A percentile compares a stretch with the other conserved stretches of the same genome.
Conservation (phyloP, 35 echinoderm and acorn worm genomes). For the Patiria miniata region DNA sequence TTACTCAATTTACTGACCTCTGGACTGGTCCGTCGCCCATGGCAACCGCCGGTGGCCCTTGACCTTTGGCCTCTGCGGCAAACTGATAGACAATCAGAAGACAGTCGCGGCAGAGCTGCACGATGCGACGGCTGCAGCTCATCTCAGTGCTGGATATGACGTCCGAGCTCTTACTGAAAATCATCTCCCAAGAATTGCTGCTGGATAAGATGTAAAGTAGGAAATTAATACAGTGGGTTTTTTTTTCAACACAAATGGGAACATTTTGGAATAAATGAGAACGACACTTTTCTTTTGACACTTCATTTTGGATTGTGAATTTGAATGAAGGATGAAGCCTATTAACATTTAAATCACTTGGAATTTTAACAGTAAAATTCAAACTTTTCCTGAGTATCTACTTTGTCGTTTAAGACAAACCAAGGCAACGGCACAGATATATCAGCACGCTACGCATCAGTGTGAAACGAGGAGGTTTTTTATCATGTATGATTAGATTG, state of each 20-base stretch:
- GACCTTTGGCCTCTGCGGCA: slow-evolving; percentile 86
- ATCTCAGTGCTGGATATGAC: slow-evolving; percentile 64
- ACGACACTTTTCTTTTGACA: neutral
- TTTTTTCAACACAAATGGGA: neutral
- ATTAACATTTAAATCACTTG: no score
- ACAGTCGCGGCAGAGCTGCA: slow-evolving; percentile 89
- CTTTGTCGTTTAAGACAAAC: no score
- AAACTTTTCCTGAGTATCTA: no score
- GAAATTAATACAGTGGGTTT: neutral
- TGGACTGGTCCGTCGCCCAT: slow-evolving; percentile 33
- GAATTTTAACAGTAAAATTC: no score
- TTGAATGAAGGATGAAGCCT: neutral
- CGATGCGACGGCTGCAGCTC: slow-evolving; percentile 78
- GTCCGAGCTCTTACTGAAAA: slow-evolving; percentile 83
- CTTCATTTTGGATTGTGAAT: neutral
- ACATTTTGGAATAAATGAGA: neutral
- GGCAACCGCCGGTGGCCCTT: slow-evolving; percentile 31
- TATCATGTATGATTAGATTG: no score
- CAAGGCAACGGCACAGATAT: no score
- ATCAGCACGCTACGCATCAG: no score
- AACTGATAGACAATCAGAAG: slow-evolving; percentile 98
- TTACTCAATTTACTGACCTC: slow-evolving; percentile 39
- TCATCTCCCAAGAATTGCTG: slow-evolving; percentile 73
- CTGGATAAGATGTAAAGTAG: neutral
- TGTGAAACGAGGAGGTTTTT: no score